Conservation (phyloP, 2,113 vertebrate genomes). For the Empidonax traillii region DNA sequence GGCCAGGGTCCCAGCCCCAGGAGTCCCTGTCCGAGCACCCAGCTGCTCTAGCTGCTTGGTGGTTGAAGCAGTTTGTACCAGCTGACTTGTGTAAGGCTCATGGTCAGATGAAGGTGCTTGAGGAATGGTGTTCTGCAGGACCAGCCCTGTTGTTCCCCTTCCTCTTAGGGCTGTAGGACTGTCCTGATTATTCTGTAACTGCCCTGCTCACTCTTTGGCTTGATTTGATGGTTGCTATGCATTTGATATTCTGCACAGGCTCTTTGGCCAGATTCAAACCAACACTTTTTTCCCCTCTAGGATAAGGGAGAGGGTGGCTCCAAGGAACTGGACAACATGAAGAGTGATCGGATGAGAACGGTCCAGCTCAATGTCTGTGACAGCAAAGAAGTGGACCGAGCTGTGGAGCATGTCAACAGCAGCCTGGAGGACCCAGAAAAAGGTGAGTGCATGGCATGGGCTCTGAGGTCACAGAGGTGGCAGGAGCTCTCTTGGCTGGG, state of each 20-base stretch:
- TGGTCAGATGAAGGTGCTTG: background rate
- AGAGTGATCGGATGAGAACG: slow-evolving; percentile 74
- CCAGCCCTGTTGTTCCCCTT: background rate
- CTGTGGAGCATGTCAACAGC: slow-evolving; percentile 50
- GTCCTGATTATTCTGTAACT: background rate
- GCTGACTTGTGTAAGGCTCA: background rate
- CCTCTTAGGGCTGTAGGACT: background rate
- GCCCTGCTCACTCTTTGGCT: background rate
- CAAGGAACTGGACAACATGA: slow-evolving; percentile 76
- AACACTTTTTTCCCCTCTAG: slow-evolving; percentile 5
- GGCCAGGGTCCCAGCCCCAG: background rate
- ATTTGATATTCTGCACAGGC: background rate
- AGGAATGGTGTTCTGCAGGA: background rate
- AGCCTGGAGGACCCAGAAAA: slow-evolving; percentile 72
- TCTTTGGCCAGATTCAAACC: background rate
- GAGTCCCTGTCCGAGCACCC: background rate
- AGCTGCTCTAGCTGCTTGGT: background rate
- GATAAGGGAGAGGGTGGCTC: slow-evolving; percentile 74
- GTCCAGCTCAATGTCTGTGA: slow-evolving; percentile 79
- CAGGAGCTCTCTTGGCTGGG: background rate
- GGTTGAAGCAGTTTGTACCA: background rate
- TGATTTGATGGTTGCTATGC: background rate
- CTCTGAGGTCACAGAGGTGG: background rate
- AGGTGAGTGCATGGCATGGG: slow-evolving; percentile 2
- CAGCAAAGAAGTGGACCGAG: slow-evolving; percentile 70